phyloP scores from a whole-genome alignment of 2,888 invertebrate species.

The Erebia aethiops region DNA sequence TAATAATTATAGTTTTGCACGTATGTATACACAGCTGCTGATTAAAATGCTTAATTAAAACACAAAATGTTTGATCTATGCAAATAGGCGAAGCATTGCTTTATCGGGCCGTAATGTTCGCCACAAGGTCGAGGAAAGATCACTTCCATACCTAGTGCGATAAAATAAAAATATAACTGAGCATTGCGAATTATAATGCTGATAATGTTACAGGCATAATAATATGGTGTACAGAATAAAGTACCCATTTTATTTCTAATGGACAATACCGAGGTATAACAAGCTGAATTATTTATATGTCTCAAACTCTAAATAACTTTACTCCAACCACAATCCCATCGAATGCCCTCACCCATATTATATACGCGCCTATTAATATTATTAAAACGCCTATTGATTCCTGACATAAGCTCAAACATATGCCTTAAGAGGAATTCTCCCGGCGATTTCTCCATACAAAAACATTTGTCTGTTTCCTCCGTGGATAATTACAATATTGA shows the following conservation, averaged over 20 bases:
- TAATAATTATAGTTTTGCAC: slow-evolving; percentile 42
- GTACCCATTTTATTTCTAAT: neutral
- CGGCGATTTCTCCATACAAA: too few species aligned
- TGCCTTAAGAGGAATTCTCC: too few species aligned
- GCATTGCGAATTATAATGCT: slow-evolving; percentile 20
- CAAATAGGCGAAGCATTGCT: slow-evolving; percentile 45
- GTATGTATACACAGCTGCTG: slow-evolving; percentile 53
- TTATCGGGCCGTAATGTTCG: slow-evolving; percentile 37
- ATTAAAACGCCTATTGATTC: too few species aligned
- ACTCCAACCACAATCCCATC: neutral
- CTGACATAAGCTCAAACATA: too few species aligned
- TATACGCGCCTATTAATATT: too few species aligned
- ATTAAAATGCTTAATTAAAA: slow-evolving; percentile 56
- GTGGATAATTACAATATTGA: too few species aligned
- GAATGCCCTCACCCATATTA: too few species aligned
- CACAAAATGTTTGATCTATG: slow-evolving; percentile 46
- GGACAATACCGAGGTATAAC: slow-evolving; percentile 1
- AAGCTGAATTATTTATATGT: neutral
- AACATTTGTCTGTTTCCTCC: too few species aligned
- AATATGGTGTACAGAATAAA: neutral
- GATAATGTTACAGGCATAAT: slow-evolving; percentile 19
- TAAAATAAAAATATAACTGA: slow-evolving; percentile 20
- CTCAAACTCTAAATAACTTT: neutral
- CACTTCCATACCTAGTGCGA: slow-evolving; percentile 26
- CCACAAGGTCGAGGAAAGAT: slow-evolving; percentile 43